Conservation (phyloP, 2,888 invertebrate genomes). For the Nomada goodeniana region DNA sequence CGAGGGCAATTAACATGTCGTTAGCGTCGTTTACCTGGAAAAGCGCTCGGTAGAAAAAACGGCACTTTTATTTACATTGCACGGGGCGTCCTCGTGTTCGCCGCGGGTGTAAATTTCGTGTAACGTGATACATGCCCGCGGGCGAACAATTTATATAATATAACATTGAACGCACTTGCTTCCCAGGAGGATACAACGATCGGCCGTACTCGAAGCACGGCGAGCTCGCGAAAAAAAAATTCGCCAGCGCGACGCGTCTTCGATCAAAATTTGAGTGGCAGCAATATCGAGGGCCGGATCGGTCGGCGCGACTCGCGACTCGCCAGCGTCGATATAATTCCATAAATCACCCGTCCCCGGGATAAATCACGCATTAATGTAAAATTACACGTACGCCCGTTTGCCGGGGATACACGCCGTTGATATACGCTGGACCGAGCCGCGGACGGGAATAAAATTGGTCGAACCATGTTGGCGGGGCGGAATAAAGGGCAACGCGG, state of each 20-base stretch:
- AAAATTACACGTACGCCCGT: constrained; percentile 59
- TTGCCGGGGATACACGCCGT: constrained; percentile 18
- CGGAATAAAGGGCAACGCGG: constrained; percentile 61
- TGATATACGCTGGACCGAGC: constrained; percentile 53
- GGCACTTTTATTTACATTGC: too few relatives aligned
- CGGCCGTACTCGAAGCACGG: too few relatives aligned
- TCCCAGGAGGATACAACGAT: too few relatives aligned
- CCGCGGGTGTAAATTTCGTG: too few relatives aligned
- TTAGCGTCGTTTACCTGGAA: too few relatives aligned
- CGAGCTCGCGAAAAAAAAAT: not conserved
- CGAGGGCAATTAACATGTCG: too few relatives aligned
- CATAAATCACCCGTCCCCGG: constrained; percentile 49
- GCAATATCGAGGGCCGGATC: not conserved
- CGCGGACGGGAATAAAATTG: constrained; percentile 59
- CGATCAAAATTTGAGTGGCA: not conserved
- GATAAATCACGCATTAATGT: constrained; percentile 64
- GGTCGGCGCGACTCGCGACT: constrained; percentile 5
- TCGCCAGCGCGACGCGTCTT: not conserved
- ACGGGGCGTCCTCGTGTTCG: too few relatives aligned
- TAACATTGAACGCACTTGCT: too few relatives aligned
- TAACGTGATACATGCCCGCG: too few relatives aligned
- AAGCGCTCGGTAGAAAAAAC: too few relatives aligned
- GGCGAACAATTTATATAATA: too few relatives aligned
- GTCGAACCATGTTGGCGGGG: constrained; percentile 55
- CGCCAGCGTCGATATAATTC: constrained; percentile 41